Conservation (phyloP, 2,797 vertebrate species). For the Limosa lapponica region DNA sequence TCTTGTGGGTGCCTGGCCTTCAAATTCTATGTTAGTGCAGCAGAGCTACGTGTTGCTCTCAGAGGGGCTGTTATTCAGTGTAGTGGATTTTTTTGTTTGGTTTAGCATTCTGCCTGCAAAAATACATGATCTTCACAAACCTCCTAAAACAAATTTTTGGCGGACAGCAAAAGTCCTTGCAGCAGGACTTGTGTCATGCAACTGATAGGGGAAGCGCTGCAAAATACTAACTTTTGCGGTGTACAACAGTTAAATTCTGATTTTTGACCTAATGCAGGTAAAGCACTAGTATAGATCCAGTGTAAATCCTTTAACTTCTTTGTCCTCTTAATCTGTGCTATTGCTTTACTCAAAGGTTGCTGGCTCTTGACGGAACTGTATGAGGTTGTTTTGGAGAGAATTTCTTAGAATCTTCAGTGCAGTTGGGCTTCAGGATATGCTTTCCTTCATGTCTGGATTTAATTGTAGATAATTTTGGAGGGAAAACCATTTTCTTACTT, state of each 20-base stretch:
- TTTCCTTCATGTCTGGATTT: constrained; percentile 37
- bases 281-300: background rate
- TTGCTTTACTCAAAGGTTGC: background rate
- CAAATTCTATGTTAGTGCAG: background rate
- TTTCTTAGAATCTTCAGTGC: background rate
- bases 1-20: background rate
- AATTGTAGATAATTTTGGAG: constrained; percentile 28
- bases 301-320: background rate
- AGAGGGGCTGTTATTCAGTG: background rate
- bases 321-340: background rate
- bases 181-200: background rate
- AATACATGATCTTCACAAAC: background rate
- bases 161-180: background rate
- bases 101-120: background rate
- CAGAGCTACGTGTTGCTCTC: background rate
- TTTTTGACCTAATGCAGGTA: background rate
- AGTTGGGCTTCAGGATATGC: background rate
- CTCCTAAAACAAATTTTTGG: background rate
- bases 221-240: background rate
- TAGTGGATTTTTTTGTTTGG: background rate
- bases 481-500: background rate
- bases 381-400: background rate
- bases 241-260: background rate
- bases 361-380: background rate
- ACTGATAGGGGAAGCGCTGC: too few species aligned